Percentiles rank a stretch among this genome's conserved stretches.
These are phyloP conservation scores for Parasteatoda lunata DNA, from an alignment of 2,888 invertebrate species.

Conservation along the genomic window DNA sequence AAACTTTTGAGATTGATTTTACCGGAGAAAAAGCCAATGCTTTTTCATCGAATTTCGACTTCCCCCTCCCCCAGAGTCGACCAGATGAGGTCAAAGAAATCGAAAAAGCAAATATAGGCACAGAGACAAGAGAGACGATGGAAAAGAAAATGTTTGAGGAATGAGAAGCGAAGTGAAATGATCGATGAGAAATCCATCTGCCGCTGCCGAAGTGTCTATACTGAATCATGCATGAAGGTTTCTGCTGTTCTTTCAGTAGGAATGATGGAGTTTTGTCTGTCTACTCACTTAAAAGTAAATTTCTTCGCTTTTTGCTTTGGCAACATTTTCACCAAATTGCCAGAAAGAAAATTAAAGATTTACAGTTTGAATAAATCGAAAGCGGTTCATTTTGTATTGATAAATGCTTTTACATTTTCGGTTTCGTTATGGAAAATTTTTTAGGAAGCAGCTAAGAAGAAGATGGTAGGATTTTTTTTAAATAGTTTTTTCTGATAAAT, in stretches of 20 bases:
- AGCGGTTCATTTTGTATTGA: too few relatives aligned
- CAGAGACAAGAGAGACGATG: not conserved
- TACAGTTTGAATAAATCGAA: too few relatives aligned
- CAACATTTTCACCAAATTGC: too few relatives aligned
- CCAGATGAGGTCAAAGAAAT: not conserved
- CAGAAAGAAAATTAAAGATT: too few relatives aligned
- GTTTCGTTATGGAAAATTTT: too few relatives aligned
- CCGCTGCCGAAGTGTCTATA: not conserved
- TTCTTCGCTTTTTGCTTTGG: too few relatives aligned
- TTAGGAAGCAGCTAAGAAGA: too few relatives aligned
- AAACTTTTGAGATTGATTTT: too few relatives aligned
- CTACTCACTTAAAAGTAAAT: not conserved
- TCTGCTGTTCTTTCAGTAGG: conserved; percentile 2
- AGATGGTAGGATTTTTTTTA: too few relatives aligned
- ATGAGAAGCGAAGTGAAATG: conserved; percentile 9
- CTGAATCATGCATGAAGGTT: conserved; percentile 41
- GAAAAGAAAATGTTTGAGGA: not conserved
- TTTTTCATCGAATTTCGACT: not conserved
- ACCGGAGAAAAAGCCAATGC: too few relatives aligned
- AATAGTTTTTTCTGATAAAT: too few relatives aligned
- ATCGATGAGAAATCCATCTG: conserved; percentile 32
- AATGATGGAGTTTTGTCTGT: conserved; percentile 8
- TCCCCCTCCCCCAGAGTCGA: not conserved
- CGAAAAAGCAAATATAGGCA: not conserved
- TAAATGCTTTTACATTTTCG: too few relatives aligned